phyloP scores from a whole-genome alignment of 2,113 vertebrate genomes.

The Bufo bufo region DNA sequence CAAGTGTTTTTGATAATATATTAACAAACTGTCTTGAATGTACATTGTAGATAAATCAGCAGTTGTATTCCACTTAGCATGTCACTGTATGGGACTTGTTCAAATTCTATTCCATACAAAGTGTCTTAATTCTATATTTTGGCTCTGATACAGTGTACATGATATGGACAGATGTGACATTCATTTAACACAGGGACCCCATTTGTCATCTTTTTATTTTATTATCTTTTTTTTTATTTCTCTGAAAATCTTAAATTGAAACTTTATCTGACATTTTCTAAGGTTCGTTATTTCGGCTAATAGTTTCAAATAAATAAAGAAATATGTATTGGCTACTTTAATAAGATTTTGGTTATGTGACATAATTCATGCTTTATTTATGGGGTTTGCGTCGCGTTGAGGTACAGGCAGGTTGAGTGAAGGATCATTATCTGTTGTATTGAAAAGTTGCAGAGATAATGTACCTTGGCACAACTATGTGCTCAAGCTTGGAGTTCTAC shows the following conservation, averaged over 20 bases:
- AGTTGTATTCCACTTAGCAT: constrained; percentile 39
- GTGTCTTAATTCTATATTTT: constrained; percentile 42
- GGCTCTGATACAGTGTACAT: constrained; percentile 31
- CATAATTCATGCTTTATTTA: constrained; percentile 8
- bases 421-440: background rate
- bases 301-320: constrained; percentile 42
- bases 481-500: no score
- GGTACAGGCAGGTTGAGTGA: background rate
- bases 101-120: constrained; percentile 35
- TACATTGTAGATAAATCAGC: constrained; percentile 46
- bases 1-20: constrained; percentile 51
- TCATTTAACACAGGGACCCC: constrained; percentile 26
- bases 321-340: constrained; percentile 41
- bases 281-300: constrained; percentile 39
- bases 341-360: constrained; percentile 27
- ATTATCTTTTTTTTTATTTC: background rate
- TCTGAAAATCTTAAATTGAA: constrained; percentile 24
- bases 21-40: constrained; percentile 43
- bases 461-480: no score
- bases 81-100: constrained; percentile 44
- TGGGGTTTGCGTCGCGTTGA: background rate
- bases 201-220: constrained; percentile 1
- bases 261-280: constrained; percentile 39
- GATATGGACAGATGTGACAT: constrained; percentile 24
- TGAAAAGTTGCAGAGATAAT: no score